Evolutionary conservation across 2,113 vertebrate species (phyloP).

Genomic region (Rhea americana): DNA sequence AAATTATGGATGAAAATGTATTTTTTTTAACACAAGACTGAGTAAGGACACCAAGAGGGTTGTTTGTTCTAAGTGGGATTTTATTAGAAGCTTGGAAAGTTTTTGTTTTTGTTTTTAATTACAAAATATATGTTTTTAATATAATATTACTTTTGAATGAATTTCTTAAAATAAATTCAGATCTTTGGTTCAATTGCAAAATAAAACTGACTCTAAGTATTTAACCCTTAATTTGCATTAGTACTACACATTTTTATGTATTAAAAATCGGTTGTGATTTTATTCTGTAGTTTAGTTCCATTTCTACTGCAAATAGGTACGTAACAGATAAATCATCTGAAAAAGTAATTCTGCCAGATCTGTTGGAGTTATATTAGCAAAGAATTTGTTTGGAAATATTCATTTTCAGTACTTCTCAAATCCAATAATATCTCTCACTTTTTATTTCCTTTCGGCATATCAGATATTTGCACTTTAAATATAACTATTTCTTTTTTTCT

Average conservation of each 20-base stretch:
- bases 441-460: background rate
- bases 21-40: background rate
- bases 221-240: background rate
- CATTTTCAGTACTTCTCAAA: background rate
- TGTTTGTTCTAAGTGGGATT: background rate
- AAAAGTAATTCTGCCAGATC: background rate
- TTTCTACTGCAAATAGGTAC: background rate
- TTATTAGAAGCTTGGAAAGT: background rate
- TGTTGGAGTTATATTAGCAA: background rate
- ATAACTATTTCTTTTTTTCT: background rate
- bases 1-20: background rate
- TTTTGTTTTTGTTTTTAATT: background rate
- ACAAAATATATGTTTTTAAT: background rate
- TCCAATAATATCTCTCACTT: background rate
- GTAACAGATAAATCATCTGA: background rate
- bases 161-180: background rate
- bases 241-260: background rate
- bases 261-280: background rate
- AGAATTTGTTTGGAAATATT: constrained; percentile 3
- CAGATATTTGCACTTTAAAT: background rate
- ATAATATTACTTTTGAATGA: background rate
- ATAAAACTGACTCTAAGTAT: background rate
- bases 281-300: background rate
- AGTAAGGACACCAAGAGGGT: too few species aligned
- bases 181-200: background rate